Evolutionary conservation across 2,888 invertebrate genomes (phyloP).

Genomic region (Euproctis similis): DNA sequence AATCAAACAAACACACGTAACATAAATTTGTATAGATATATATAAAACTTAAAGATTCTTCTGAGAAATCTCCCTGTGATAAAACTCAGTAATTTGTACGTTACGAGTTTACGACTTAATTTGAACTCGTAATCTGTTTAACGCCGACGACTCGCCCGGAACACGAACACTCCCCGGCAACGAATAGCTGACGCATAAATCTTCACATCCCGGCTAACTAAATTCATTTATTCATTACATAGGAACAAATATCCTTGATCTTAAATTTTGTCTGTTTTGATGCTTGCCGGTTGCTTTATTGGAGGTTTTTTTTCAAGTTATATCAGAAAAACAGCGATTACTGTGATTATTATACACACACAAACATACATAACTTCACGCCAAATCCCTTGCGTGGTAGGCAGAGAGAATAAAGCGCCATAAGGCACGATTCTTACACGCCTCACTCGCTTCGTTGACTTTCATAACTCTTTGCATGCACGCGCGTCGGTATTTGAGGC

Average conservation of each 20-base stretch:
- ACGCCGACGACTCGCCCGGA: slow-evolving; percentile 42
- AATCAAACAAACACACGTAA: too few species aligned
- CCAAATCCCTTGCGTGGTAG: too few species aligned
- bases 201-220: slow-evolving; percentile 33
- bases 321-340: neutral
- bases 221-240: slow-evolving; percentile 24
- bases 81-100: slow-evolving; percentile 62
- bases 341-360: neutral
- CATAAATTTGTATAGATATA: too few species aligned
- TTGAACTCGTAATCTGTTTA: slow-evolving; percentile 70
- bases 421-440: too few species aligned
- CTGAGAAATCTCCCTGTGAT: slow-evolving; percentile 45
- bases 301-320: too few species aligned
- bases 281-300: neutral
- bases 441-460: too few species aligned
- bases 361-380: too few species aligned
- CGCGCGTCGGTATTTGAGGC: too few species aligned
- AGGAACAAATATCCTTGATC: slow-evolving; percentile 24
- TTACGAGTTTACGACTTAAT: slow-evolving; percentile 70
- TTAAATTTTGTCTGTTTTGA: neutral
- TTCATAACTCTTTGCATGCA: too few species aligned
- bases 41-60: slow-evolving; percentile 26
- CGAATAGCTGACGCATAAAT: slow-evolving; percentile 57
- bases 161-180: slow-evolving; percentile 57
- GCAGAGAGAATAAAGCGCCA: too few species aligned